Evolutionary conservation across 1,140 invertebrate genomes (phyloP), one percentile per base, ranked within the genome.

Genomic region (Eciton burchellii): DNA sequence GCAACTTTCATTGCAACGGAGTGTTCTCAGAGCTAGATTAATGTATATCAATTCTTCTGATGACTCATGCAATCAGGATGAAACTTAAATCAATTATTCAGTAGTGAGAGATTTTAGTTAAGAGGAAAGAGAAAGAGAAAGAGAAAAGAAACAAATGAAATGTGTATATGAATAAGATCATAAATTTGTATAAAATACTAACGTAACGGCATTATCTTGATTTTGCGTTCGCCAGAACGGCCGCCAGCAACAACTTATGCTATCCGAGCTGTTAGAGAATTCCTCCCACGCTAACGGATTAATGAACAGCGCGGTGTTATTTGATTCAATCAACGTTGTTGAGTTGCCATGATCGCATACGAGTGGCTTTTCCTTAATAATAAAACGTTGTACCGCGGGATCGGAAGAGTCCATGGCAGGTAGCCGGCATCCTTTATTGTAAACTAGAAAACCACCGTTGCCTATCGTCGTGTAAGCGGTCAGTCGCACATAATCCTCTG

Each of bases 351-450:
- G 88, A 85, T 93, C 93, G 88, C 91, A 96, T 56, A 84, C 88
- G 54, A 94, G 91, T 29, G 88, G 92, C 71, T 91, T 91, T 57
- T 87, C 91, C 24, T 91, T 88, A n/a, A 90, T 81, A 72, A 95
- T 93, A 70, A 94, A 95, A 52, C 91, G 89, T 29, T 91, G 92
- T 24, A 96, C 94, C 16, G 92, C 94, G 59, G 92, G 91, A 91
- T 98, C 96, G 63, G 96, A 95, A 0, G 97, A 96, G 84, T 96
- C 95, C 68, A 98, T 94, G 11, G 95, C 95, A 0, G 97, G 97
- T 85, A 98, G 97, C 4, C 95, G 95, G 91, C 98, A 98, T 24
- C 97, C 96, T 9, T 95, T 92, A 1, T 96, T 97, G 84, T 96
- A 95, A n/a, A 98, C 95, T 0, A 95, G 57, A 84, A 94, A 95